Percentiles rank a stretch among this genome's conserved stretches.
phyloP scores from a whole-genome alignment of 2,113 vertebrate species.

The Parotia lawesii region DNA sequence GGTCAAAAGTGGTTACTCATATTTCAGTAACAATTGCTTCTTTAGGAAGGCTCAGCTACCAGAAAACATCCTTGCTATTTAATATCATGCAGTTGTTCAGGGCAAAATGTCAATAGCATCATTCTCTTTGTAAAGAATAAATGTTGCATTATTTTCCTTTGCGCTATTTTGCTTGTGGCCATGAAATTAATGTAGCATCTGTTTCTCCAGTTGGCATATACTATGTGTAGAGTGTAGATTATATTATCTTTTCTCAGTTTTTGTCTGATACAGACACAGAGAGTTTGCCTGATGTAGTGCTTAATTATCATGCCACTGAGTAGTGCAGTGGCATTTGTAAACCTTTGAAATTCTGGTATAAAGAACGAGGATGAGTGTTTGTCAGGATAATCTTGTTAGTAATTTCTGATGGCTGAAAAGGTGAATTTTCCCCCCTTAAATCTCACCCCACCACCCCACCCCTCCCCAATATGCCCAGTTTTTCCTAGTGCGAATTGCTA shows the following conservation, averaged over 20 bases:
- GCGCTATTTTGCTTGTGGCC: neutral
- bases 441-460: rapidly evolving
- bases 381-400: neutral
- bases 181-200: neutral
- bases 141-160: neutral
- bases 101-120: neutral
- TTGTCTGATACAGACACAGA: neutral
- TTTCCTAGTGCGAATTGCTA: neutral
- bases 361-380: neutral
- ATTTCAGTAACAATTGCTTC: neutral
- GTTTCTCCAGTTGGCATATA: neutral
- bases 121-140: neutral
- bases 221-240: neutral
- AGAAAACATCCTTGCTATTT: neutral
- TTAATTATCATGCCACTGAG: neutral
- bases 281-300: neutral
- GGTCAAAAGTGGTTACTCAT: neutral
- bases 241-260: neutral
- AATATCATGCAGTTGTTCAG: neutral
- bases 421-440: neutral
- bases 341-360: neutral
- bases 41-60: neutral
- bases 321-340: neutral
- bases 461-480: neutral
- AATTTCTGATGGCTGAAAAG: neutral